These are phyloP conservation scores for Colaptes auratus DNA, from an alignment of 2,113 vertebrate genomes.

Conservation along the genomic window DNA sequence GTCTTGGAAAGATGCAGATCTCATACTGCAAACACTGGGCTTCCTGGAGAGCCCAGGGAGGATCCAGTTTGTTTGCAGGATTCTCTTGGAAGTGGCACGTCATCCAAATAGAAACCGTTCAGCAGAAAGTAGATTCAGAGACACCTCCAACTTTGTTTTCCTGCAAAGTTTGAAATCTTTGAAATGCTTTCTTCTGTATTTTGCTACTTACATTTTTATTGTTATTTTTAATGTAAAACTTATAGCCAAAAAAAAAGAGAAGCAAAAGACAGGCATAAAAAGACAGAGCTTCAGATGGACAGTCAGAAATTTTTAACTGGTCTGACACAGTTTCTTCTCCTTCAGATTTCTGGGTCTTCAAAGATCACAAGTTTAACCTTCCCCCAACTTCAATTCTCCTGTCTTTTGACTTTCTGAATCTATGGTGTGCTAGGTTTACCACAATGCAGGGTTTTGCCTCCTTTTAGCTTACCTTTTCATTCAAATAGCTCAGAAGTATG, in stretches of 20 bases:
- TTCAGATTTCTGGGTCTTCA: background rate
- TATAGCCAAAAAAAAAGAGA: background rate
- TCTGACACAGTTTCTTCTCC: background rate
- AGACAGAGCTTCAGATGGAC: background rate
- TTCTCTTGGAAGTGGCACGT: background rate
- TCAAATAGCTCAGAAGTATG: rapidly evolving
- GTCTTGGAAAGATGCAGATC: background rate
- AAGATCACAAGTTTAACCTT: background rate
- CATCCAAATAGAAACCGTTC: background rate
- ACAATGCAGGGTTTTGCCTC: background rate
- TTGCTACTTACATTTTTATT: background rate
- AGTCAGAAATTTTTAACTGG: background rate
- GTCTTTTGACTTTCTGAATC: background rate
- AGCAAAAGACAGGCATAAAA: background rate
- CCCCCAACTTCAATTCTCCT: background rate
- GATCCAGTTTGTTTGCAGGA: background rate
- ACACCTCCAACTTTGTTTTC: background rate
- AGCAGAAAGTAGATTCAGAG: background rate
- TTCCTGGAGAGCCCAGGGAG: background rate
- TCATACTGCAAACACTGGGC: background rate
- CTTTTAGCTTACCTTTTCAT: background rate
- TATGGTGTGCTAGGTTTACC: rapidly evolving
- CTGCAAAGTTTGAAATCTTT: background rate
- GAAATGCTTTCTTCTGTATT: background rate
- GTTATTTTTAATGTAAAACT: background rate